phyloP scores from a whole-genome alignment of 1,140 invertebrate species.

The Ceratina australensis region DNA sequence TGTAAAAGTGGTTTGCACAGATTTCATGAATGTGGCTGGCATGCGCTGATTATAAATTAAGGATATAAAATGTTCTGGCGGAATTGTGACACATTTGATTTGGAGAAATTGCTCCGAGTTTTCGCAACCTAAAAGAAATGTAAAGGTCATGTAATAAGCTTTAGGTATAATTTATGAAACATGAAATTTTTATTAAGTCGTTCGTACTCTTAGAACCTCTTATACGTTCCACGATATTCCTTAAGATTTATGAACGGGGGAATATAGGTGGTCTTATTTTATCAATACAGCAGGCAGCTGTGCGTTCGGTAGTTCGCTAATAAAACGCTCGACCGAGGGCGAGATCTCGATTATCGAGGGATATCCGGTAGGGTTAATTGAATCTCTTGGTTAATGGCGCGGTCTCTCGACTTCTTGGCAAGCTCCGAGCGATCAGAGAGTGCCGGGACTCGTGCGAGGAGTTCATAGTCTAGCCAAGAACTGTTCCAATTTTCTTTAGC shows the following conservation, averaged over 20 bases:
- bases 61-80: too few relatives aligned
- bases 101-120: too few relatives aligned
- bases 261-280: too few relatives aligned
- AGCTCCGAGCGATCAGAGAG: neutral
- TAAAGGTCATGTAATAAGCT: too few relatives aligned
- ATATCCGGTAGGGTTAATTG: slow-evolving; percentile 27
- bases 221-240: too few relatives aligned
- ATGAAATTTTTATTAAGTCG: too few relatives aligned
- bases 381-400: slow-evolving; percentile 32
- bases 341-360: slow-evolving; percentile 32
- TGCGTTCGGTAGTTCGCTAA: slow-evolving; percentile 1
- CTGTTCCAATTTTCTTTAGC: neutral
- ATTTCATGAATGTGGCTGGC: slow-evolving; percentile 25
- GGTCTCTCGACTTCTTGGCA: neutral
- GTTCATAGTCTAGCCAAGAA: neutral
- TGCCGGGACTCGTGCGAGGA: neutral
- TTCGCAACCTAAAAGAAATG: too few relatives aligned
- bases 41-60: slow-evolving; percentile 35
- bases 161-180: too few relatives aligned
- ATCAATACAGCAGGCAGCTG: neutral
- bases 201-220: too few relatives aligned
- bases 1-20: slow-evolving; percentile 35
- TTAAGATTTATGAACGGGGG: too few relatives aligned
- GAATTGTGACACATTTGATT: too few relatives aligned
- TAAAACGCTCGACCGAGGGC: slow-evolving; percentile 17